A percentile compares a stretch with the other conserved stretches of the same genome.
These are phyloP conservation scores for Pterophyllum scalare DNA, from an alignment of 2,113 vertebrate genomes.

Conservation along the genomic window DNA sequence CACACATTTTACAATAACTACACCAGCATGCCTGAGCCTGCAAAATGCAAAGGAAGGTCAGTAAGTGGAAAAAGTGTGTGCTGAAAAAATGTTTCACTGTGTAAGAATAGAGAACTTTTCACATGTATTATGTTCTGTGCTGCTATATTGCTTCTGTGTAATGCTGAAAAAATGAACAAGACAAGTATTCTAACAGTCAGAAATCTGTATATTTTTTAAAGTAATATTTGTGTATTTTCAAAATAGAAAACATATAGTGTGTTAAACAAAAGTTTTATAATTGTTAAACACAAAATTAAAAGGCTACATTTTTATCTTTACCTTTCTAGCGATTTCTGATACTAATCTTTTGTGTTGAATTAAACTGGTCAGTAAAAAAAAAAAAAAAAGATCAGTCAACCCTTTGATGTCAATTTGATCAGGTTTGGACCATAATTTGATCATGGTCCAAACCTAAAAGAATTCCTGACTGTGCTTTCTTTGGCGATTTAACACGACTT, in stretches of 20 bases:
- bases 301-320: neutral
- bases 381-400: too few relatives aligned
- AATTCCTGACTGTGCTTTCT: neutral
- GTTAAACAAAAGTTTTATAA: accelerated
- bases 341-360: neutral
- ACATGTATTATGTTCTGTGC: neutral
- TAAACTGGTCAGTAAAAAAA: neutral
- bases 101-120: neutral
- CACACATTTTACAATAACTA: neutral
- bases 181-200: neutral
- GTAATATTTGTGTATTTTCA: neutral
- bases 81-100: neutral
- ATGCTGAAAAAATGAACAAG: neutral
- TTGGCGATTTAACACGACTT: neutral
- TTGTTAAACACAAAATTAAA: neutral
- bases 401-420: neutral
- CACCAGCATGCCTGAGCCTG: neutral
- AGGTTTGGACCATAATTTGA: neutral
- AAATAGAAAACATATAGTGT: neutral
- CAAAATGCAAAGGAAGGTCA: neutral
- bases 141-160: accelerated
- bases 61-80: accelerated
- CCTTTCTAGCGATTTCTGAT: neutral
- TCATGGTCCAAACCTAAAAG: neutral
- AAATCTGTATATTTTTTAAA: accelerated